Conservation (phyloP, 2,888 invertebrate genomes). For the Globia sparganii region DNA sequence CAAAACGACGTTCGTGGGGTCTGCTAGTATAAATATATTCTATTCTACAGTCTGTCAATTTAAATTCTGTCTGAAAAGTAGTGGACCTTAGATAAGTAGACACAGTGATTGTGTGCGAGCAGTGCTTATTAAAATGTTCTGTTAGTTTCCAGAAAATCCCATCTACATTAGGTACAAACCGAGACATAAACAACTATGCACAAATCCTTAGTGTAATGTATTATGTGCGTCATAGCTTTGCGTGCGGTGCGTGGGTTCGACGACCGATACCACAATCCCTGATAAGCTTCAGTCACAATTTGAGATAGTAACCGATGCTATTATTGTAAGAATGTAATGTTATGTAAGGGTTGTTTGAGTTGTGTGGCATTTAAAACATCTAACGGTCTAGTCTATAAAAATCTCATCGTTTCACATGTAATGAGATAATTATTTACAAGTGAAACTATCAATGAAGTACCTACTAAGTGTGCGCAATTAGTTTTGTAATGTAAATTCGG, state of each 20-base stretch:
- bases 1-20: too few relatives aligned
- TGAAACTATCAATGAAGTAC: neutral
- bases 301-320: slow-evolving; percentile 48
- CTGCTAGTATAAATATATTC: too few relatives aligned
- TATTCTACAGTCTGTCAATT: neutral
- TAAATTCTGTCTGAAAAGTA: neutral
- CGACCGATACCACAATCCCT: slow-evolving; percentile 79
- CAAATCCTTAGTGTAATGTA: slow-evolving; percentile 28
- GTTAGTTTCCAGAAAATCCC: neutral
- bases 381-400: neutral
- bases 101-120: neutral
- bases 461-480: neutral
- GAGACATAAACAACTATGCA: slow-evolving; percentile 15
- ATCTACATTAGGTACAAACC: neutral
- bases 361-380: neutral
- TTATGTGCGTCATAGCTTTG: slow-evolving; percentile 56
- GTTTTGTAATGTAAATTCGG: neutral
- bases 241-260: slow-evolving; percentile 68
- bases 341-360: neutral
- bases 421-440: too few relatives aligned
- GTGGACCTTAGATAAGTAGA: neutral
- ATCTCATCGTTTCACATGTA: neutral
- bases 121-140: neutral
- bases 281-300: slow-evolving; percentile 65
- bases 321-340: neutral